phyloP scores from a whole-genome alignment of 2,113 vertebrate genomes.

The Paracanthobrama guichenoti region DNA sequence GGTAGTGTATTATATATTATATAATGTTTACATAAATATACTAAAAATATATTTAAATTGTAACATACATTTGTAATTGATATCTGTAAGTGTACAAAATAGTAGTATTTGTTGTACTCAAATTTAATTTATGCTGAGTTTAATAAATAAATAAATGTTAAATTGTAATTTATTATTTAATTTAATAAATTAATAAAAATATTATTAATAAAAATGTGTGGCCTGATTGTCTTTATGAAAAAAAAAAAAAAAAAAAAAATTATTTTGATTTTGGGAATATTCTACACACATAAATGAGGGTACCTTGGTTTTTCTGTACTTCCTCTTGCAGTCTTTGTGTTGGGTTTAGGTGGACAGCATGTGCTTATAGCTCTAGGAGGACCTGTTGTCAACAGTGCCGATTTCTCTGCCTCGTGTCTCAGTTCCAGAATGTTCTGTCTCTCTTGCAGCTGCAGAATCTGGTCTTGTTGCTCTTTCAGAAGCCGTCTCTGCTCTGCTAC shows the following conservation, averaged over 20 bases:
- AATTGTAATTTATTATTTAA: neutral
- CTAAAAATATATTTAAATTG: neutral
- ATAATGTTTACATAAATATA: no score
- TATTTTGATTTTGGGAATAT: neutral
- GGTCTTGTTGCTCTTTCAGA: slow-evolving; percentile 84
- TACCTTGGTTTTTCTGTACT: slow-evolving; percentile 8
- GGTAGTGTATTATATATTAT: no score
- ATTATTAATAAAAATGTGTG: neutral
- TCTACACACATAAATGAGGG: neutral
- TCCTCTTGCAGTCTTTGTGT: neutral
- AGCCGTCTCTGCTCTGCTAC: slow-evolving; percentile 83
- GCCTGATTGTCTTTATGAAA: neutral
- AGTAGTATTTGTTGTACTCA: neutral
- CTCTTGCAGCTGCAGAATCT: slow-evolving; percentile 79
- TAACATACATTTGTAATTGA: neutral
- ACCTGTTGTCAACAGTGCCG: slow-evolving; percentile 27
- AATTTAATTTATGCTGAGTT: neutral
- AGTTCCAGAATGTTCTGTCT: slow-evolving; percentile 72
- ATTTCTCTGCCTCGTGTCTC: slow-evolving; percentile 66
- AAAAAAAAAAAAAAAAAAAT: neutral
- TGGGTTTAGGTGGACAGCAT: neutral
- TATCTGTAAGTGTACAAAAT: neutral
- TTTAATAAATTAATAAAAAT: neutral
- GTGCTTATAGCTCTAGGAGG: slow-evolving; percentile 46
- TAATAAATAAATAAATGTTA: no score